Percentiles rank a stretch among this genome's conserved stretches.
Evolutionary conservation across 2,113 vertebrate species (phyloP).

Genomic region (Dermatemys mawii): DNA sequence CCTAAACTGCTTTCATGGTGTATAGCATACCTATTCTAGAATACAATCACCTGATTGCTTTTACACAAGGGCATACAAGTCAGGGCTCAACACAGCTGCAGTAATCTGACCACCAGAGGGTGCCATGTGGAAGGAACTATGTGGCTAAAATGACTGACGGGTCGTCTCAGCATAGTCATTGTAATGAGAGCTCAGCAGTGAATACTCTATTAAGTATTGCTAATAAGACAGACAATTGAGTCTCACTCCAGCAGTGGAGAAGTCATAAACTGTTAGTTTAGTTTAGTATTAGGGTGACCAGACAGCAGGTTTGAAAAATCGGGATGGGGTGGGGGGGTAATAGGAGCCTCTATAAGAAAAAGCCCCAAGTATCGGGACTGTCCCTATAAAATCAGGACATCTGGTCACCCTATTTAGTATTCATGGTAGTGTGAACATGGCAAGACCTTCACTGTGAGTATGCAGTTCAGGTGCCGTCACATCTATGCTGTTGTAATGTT

Average conservation of each 20-base stretch:
- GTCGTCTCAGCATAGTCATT: neutral
- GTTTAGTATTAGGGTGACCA: neutral
- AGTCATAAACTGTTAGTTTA: neutral
- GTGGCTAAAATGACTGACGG: neutral
- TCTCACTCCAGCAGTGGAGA: neutral
- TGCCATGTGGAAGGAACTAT: neutral
- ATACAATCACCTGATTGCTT: accelerated
- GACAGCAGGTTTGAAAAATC: too few relatives aligned
- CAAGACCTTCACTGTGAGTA: neutral
- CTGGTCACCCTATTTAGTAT: too few relatives aligned
- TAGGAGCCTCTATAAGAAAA: too few relatives aligned
- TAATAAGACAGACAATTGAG: neutral
- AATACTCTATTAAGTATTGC: neutral
- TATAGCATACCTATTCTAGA: neutral
- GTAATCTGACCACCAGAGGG: neutral
- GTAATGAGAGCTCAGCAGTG: constrained; percentile 56
- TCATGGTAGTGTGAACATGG: neutral
- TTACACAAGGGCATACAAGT: neutral
- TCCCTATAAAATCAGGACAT: too few relatives aligned
- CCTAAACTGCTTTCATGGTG: neutral
- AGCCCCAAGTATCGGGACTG: too few relatives aligned
- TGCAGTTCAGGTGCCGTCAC: neutral
- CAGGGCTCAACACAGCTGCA: neutral
- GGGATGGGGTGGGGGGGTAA: too few relatives aligned
- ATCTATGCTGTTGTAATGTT: constrained; percentile 40